A percentile compares a stretch with the other conserved stretches of the same genome.
Conservation (phyloP, 2,888 invertebrate genomes). For the Xestoiulus laeticollis region DNA sequence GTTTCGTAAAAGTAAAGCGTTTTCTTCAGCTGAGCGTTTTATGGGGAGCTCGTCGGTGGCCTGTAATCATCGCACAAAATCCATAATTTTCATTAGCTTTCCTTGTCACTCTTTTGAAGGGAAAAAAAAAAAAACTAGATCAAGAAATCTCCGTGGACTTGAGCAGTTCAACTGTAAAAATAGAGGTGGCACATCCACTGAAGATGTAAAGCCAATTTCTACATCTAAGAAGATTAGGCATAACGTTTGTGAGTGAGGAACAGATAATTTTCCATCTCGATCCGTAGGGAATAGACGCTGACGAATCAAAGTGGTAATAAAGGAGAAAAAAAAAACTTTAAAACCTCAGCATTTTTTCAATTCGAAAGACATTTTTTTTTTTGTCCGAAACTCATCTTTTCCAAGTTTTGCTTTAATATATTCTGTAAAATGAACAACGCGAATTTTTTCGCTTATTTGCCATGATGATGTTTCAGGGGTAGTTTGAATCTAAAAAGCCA, state of each 20-base stretch:
- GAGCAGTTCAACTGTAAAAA: slow-evolving; percentile 6
- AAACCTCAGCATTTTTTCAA: not conserved
- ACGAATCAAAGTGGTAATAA: not conserved
- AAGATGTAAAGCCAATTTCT: slow-evolving; percentile 24
- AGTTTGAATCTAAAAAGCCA: too few species aligned
- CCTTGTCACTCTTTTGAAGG: not conserved
- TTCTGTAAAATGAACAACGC: too few species aligned
- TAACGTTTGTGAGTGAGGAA: not conserved
- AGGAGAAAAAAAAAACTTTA: not conserved
- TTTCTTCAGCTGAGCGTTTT: slow-evolving; percentile 6
- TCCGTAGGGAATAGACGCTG: not conserved
- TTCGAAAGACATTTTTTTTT: not conserved
- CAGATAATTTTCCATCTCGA: not conserved
- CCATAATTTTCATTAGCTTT: slow-evolving; percentile 30
- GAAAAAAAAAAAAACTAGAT: not conserved
- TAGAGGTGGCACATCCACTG: not conserved
- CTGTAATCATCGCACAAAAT: slow-evolving; percentile 23
- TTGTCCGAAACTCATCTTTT: not conserved
- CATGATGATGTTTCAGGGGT: too few species aligned
- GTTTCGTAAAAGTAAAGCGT: not conserved
- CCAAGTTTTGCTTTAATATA: not conserved
- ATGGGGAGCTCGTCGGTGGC: not conserved
- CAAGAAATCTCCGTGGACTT: not conserved
- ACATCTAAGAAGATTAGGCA: not conserved
- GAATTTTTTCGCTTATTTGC: too few species aligned